Percentiles rank a stretch among this genome's conserved stretches.
Evolutionary conservation across 1,140 invertebrate genomes (phyloP).

Genomic region (Achatina immaculata): DNA sequence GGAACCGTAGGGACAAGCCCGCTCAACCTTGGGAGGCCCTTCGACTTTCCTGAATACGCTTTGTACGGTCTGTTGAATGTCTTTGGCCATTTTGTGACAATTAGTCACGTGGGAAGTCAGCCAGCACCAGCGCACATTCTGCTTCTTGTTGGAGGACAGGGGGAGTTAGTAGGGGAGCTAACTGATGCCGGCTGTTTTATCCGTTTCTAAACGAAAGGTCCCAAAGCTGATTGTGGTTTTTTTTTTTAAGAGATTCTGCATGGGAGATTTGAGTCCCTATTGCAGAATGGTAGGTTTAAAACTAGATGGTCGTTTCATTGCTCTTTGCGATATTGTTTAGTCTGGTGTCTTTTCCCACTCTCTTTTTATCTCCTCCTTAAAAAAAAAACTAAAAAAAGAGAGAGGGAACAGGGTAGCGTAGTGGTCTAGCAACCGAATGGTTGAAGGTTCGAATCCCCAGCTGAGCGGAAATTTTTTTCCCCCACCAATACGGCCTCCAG

Average conservation of each 20-base stretch:
- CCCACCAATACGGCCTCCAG: too few relatives aligned
- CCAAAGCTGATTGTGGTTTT: slow-evolving; percentile 31
- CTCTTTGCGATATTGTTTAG: too few relatives aligned
- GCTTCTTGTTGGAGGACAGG: background rate
- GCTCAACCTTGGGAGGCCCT: background rate
- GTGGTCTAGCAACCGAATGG: too few relatives aligned
- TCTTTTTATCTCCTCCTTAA: too few relatives aligned
- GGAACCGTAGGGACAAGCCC: background rate
- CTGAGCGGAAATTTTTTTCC: too few relatives aligned
- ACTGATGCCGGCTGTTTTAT: slow-evolving; percentile 18
- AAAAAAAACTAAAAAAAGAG: too few relatives aligned
- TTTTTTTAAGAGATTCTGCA: slow-evolving; percentile 18
- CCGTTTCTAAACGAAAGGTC: slow-evolving; percentile 3
- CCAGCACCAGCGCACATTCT: background rate
- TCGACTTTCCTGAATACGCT: slow-evolving; percentile 21
- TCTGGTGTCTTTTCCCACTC: too few relatives aligned
- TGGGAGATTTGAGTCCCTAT: background rate
- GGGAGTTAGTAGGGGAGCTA: background rate
- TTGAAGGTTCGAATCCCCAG: too few relatives aligned
- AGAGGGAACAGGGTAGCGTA: too few relatives aligned
- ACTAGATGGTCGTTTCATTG: too few relatives aligned
- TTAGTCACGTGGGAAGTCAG: slow-evolving; percentile 25
- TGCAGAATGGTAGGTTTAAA: slow-evolving; percentile 11
- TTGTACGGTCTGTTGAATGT: background rate
- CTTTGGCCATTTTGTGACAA: slow-evolving; percentile 29